Conservation (phyloP, 2,113 vertebrate species). For the Anguilla japonica region DNA sequence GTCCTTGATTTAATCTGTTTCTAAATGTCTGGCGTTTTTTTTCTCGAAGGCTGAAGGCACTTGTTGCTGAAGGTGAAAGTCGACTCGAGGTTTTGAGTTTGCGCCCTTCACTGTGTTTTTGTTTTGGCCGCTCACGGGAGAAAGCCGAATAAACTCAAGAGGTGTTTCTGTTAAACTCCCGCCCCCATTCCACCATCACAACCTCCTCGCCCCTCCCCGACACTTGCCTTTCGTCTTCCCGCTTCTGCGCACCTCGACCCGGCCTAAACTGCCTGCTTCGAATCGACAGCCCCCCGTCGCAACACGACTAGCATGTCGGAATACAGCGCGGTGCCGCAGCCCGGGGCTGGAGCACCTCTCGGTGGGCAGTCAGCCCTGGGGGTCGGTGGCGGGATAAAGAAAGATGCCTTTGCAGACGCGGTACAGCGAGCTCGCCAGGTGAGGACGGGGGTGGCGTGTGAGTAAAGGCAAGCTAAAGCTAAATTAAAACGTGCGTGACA, state of each 20-base stretch:
- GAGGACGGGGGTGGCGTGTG: constrained; percentile 19
- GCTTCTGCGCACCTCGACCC: constrained; percentile 67
- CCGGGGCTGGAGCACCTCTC: constrained; percentile 62
- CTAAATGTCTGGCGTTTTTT: background rate
- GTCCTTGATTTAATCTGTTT: background rate
- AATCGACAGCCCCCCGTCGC: constrained; percentile 25
- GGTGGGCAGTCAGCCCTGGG: constrained; percentile 39
- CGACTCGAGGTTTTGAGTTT: background rate
- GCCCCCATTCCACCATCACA: constrained; percentile 30
- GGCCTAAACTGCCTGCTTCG: constrained; percentile 50
- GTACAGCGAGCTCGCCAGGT: constrained; percentile 90
- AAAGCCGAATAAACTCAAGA: constrained; percentile 10
- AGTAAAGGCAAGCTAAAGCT: background rate
- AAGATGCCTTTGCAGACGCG: constrained; percentile 88
- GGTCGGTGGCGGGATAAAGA: constrained; percentile 70
- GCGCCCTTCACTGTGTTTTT: background rate
- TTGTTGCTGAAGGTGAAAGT: background rate
- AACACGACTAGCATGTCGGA: constrained; percentile 72
- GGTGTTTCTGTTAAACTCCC: background rate
- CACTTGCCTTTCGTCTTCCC: constrained; percentile 61
- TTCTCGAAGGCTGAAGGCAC: background rate
- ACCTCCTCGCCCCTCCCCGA: constrained; percentile 49
- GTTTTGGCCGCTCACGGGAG: background rate
- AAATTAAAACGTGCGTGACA: background rate
- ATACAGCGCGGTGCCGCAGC: constrained; percentile 68